A percentile compares a stretch with the other conserved stretches of the same genome.
phyloP scores from a whole-genome alignment of 2,888 invertebrate species.

The Chymomyza procnemis region DNA sequence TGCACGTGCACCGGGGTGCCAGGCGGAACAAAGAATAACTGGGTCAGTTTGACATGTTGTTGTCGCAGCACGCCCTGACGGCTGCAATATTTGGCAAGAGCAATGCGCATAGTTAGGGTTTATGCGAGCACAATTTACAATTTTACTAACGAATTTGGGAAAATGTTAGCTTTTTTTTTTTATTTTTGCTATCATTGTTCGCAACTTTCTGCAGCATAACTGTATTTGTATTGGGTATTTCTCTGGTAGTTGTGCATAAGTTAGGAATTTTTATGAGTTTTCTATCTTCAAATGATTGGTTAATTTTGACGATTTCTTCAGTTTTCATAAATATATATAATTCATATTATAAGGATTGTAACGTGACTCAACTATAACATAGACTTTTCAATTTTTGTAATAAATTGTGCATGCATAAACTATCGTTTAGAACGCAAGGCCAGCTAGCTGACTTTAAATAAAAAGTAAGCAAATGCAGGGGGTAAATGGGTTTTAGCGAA shows the following conservation, averaged over 20 bases:
- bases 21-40: slow-evolving; percentile 52
- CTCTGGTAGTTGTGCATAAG: too few species aligned
- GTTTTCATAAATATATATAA: too few species aligned
- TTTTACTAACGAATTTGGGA: too few species aligned
- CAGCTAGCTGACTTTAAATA: not conserved
- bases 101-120: not conserved
- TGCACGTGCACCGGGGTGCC: slow-evolving; percentile 6
- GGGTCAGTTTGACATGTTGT: slow-evolving; percentile 72
- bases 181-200: too few species aligned
- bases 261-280: too few species aligned
- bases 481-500: slow-evolving; percentile 33
- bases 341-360: too few species aligned
- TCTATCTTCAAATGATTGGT: too few species aligned
- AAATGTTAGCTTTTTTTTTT: too few species aligned
- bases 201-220: too few species aligned
- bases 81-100: slow-evolving; percentile 52
- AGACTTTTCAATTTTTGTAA: not conserved
- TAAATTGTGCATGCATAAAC: not conserved
- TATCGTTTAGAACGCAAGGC: not conserved
- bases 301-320: too few species aligned
- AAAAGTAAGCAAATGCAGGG: not conserved
- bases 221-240: too few species aligned
- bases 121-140: not conserved
- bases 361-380: too few species aligned
- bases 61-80: slow-evolving; percentile 66